A percentile compares a stretch with the other conserved stretches of the same genome.
These are phyloP conservation scores for Plutomurus gul DNA, from an alignment of 1,140 invertebrate genomes.

Conservation along the genomic window DNA sequence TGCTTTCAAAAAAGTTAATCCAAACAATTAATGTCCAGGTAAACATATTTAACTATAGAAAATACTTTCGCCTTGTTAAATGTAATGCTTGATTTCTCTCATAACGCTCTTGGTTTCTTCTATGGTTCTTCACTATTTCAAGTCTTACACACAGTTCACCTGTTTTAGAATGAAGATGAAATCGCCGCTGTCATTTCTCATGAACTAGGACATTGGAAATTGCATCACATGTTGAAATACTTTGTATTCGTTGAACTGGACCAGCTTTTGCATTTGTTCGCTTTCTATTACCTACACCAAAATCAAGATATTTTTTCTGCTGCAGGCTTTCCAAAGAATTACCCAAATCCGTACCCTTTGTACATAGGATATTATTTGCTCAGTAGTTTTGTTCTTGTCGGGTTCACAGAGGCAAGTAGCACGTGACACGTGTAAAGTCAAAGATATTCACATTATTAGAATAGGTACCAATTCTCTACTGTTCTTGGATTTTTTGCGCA, in stretches of 20 bases:
- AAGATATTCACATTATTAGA: background rate
- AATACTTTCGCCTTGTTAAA: too few species aligned
- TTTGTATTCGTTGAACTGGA: slow-evolving; percentile 81
- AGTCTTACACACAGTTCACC: background rate
- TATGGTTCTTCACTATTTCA: background rate
- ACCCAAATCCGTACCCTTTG: slow-evolving; percentile 67
- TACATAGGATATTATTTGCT: slow-evolving; percentile 63
- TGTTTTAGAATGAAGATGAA: slow-evolving; percentile 71
- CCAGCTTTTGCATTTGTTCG: slow-evolving; percentile 78
- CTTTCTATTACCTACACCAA: slow-evolving; percentile 85
- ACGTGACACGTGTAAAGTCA: background rate
- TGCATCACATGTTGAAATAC: slow-evolving; percentile 89
- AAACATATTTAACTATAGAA: too few species aligned
- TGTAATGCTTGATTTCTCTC: too few species aligned
- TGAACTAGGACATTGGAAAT: slow-evolving; percentile 88
- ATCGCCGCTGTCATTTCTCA: slow-evolving; percentile 93
- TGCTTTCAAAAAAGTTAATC: too few species aligned
- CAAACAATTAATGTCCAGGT: too few species aligned
- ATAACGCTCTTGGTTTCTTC: too few species aligned
- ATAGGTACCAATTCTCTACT: too few species aligned
- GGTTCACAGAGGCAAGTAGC: too few species aligned
- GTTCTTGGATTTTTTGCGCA: slow-evolving; percentile 57
- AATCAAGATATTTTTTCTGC: slow-evolving; percentile 77
- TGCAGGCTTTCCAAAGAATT: slow-evolving; percentile 73
- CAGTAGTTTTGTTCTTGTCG: background rate